phyloP scores from a whole-genome alignment of 2,797 vertebrate genomes.

The Ceryle rudis region DNA sequence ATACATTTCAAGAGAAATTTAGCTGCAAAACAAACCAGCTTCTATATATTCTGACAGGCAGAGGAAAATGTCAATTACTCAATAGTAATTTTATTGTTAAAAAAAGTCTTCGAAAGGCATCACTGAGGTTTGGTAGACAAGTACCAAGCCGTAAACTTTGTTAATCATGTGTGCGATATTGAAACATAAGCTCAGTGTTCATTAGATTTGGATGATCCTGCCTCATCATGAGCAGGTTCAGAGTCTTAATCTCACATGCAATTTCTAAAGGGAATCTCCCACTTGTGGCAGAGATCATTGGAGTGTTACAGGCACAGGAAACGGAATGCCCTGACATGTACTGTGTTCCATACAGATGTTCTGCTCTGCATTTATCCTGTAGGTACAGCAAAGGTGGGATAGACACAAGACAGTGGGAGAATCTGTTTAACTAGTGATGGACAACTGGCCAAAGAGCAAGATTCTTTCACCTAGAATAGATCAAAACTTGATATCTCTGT shows the following conservation, averaged over 20 bases:
- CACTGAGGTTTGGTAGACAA: neutral
- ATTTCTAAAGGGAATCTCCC: neutral
- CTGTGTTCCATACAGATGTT: accelerated
- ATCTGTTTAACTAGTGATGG: neutral
- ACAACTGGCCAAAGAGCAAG: neutral
- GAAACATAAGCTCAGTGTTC: neutral
- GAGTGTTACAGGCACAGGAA: neutral
- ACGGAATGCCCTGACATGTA: accelerated
- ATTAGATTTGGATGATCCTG: neutral
- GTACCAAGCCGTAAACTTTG: neutral
- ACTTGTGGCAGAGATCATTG: neutral
- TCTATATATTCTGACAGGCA: neutral
- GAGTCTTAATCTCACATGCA: neutral
- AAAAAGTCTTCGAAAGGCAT: neutral
- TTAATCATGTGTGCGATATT: neutral
- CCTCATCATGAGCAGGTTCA: neutral
- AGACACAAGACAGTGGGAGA: accelerated
- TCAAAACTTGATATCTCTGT: neutral
- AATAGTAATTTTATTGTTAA: neutral
- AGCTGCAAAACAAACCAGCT: neutral
- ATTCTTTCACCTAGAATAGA: neutral
- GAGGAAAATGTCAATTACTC: neutral
- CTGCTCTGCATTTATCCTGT: accelerated
- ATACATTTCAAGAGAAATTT: neutral
- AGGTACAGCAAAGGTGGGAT: neutral